These are phyloP conservation scores for Gambelia wislizenii DNA, from an alignment of 2,797 vertebrate genomes.

Conservation along the genomic window DNA sequence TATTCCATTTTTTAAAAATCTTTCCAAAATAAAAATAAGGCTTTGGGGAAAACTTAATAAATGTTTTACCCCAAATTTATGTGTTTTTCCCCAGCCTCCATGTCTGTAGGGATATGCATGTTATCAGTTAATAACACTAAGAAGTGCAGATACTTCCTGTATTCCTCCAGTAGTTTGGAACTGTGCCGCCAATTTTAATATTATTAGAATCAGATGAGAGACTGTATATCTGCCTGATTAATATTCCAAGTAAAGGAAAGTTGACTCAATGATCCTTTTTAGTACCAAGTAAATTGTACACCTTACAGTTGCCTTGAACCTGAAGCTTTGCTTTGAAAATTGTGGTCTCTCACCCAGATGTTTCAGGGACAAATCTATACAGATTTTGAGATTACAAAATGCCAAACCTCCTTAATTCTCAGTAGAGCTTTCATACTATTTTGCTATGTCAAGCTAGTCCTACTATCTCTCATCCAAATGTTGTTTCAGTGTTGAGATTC, in stretches of 20 bases:
- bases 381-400: not conserved
- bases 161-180: no score
- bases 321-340: not conserved
- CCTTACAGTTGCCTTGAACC: not conserved
- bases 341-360: not conserved
- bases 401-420: not conserved
- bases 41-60: no score
- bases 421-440: not conserved
- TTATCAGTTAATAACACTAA: not conserved
- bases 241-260: no score
- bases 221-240: no score
- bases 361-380: not conserved
- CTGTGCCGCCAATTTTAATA: no score
- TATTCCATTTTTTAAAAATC: no score
- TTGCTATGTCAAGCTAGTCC: not conserved
- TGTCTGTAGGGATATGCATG: no score
- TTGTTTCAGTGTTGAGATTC: not conserved
- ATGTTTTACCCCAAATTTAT: no score
- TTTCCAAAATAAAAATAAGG: no score
- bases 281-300: not conserved
- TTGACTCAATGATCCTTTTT: not conserved
- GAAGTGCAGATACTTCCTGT: no score
- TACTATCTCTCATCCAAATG: not conserved
- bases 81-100: no score
- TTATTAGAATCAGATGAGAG: no score